These are phyloP conservation scores for Cosmia trapezina DNA, from an alignment of 2,888 invertebrate genomes.

Conservation along the genomic window DNA sequence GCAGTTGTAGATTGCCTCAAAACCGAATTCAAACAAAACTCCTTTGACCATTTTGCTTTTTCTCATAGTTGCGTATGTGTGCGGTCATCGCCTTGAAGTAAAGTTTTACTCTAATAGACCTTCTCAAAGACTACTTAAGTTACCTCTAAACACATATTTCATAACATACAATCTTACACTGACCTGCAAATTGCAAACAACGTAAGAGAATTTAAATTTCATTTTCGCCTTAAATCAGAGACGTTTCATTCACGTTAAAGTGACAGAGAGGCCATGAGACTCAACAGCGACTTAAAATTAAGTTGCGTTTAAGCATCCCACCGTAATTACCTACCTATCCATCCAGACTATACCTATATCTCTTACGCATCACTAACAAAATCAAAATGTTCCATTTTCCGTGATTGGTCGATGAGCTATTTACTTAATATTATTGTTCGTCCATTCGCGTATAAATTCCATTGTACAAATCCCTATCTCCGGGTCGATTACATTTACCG, in stretches of 20 bases:
- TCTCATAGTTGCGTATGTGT: too few relatives aligned
- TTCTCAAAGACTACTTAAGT: too few relatives aligned
- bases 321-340: background rate
- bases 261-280: background rate
- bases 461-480: slow-evolving; percentile 11
- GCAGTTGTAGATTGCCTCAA: background rate
- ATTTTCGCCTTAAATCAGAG: too few relatives aligned
- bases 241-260: background rate
- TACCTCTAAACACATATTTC: too few relatives aligned
- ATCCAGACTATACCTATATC: slow-evolving; percentile 16
- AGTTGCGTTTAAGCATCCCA: background rate
- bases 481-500: slow-evolving; percentile 10
- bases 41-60: background rate
- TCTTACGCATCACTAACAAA: slow-evolving; percentile 26
- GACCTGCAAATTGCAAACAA: too few relatives aligned
- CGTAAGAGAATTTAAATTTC: too few relatives aligned
- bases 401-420: slow-evolving; percentile 27
- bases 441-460: slow-evolving; percentile 15
- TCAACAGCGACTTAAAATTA: too few relatives aligned
- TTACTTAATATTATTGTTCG: slow-evolving; percentile 24
- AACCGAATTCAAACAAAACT: background rate
- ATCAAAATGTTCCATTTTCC: slow-evolving; percentile 27
- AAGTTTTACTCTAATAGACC: too few relatives aligned
- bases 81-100: too few relatives aligned
- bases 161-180: too few relatives aligned